Percentiles rank a stretch among this genome's conserved stretches.
phyloP scores from a whole-genome alignment of 2,113 vertebrate genomes.

The Aegotheles bennettii region DNA sequence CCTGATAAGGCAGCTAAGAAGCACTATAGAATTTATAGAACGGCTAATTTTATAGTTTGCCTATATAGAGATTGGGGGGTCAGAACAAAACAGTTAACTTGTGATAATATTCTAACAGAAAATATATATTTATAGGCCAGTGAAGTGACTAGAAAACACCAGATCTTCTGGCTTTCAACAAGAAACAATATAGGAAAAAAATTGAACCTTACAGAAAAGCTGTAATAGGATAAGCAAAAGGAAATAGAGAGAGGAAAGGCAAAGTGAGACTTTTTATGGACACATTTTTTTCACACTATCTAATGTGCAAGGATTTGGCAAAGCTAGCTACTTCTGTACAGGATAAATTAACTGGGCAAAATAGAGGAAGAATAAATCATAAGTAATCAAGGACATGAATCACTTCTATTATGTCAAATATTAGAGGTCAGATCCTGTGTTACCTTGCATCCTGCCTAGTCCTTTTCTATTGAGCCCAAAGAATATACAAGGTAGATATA shows the following conservation, averaged over 20 bases:
- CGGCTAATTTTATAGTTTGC: neutral
- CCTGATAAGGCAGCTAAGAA: neutral
- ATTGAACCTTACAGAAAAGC: neutral
- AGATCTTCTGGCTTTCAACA: neutral
- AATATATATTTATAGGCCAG: neutral
- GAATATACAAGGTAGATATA: neutral
- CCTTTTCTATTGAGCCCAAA: neutral
- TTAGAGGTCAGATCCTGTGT: neutral
- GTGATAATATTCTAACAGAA: neutral
- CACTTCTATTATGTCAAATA: neutral
- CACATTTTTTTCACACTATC: neutral
- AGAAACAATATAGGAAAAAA: neutral
- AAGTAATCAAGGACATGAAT: neutral
- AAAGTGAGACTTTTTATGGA: neutral
- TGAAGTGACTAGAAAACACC: neutral
- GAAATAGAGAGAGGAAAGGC: neutral
- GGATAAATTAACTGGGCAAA: neutral
- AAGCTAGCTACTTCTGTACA: neutral
- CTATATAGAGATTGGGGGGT: neutral
- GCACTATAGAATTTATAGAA: neutral
- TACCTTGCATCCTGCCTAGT: neutral
- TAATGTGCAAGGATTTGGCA: neutral
- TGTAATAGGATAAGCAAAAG: neutral
- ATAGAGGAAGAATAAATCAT: neutral
- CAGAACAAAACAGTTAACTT: neutral